Percentiles rank a stretch among this genome's conserved stretches.
phyloP scores from a whole-genome alignment of 2,113 vertebrate species.

The Elanoides forficatus region DNA sequence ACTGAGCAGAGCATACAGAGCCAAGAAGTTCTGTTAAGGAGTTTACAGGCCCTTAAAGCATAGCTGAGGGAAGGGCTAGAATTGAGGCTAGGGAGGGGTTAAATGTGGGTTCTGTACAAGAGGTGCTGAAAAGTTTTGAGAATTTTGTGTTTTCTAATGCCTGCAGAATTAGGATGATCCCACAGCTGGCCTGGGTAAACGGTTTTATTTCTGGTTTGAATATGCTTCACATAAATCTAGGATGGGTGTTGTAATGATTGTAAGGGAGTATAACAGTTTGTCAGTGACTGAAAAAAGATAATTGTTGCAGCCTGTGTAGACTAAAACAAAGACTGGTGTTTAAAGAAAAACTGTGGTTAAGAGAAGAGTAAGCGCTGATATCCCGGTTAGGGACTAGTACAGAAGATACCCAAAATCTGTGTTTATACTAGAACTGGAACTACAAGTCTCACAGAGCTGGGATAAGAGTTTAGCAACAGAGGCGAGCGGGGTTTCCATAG shows the following conservation, averaged over 20 bases:
- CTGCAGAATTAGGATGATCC: not conserved
- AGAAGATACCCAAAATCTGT: not conserved
- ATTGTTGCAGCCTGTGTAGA: not conserved
- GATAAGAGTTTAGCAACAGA: not conserved
- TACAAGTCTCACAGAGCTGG: not conserved
- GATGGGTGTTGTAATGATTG: not conserved
- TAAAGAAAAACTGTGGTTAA: not conserved
- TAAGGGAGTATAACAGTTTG: not conserved
- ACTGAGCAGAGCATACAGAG: not conserved
- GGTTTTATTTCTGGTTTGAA: not conserved
- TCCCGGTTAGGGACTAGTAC: not conserved
- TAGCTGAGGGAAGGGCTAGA: not conserved
- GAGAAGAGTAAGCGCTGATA: not conserved
- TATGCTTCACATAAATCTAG: not conserved
- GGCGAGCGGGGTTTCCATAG: not conserved
- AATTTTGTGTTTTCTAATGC: not conserved
- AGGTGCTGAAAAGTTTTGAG: not conserved
- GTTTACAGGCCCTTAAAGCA: not conserved
- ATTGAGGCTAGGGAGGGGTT: not conserved
- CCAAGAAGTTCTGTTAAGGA: not conserved
- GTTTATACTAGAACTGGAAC: not conserved
- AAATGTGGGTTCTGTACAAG: not conserved
- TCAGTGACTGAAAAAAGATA: not conserved
- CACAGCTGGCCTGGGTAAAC: not conserved
- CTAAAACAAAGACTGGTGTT: not conserved